Percentiles rank a stretch among this genome's conserved stretches.
Evolutionary conservation across 37 sponge, comb jelly and placozoan genomes (phyloP).

Genomic region (Lycopodina hypogea): DNA sequence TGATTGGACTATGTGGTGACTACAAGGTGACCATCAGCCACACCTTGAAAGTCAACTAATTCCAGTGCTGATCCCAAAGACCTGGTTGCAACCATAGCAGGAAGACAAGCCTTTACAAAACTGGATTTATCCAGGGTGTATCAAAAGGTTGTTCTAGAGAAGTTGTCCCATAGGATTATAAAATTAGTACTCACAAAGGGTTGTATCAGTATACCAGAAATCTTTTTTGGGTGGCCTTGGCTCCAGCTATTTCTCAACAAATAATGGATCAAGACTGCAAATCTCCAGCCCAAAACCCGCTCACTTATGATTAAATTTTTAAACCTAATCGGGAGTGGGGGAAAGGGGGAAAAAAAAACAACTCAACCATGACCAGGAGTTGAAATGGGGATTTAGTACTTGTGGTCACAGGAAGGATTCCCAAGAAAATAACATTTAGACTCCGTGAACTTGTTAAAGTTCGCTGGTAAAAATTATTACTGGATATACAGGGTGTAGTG

Average conservation of each 20-base stretch:
- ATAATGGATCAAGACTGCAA: too few species aligned
- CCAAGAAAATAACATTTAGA: too few species aligned
- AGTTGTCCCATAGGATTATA: background rate
- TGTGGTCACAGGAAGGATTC: too few species aligned
- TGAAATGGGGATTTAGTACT: too few species aligned
- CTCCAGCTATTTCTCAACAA: conserved; percentile 37
- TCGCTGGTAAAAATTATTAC: background rate
- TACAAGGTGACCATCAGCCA: conserved; percentile 36
- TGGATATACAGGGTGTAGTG: conserved; percentile 3
- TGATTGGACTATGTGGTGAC: conserved; percentile 16
- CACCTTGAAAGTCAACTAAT: background rate
- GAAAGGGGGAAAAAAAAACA: too few species aligned
- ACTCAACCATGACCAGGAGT: too few species aligned
- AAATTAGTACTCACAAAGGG: conserved; percentile 21
- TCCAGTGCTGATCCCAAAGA: conserved; percentile 15
- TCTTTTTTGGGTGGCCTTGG: conserved; percentile 45
- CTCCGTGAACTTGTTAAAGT: too few species aligned
- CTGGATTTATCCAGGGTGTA: conserved; percentile 23
- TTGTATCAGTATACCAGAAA: conserved; percentile 22
- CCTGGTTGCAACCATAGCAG: conserved; percentile 14
- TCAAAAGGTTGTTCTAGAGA: conserved; percentile 18
- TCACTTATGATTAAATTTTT: too few species aligned
- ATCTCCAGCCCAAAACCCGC: too few species aligned
- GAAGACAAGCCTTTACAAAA: conserved; percentile 24
- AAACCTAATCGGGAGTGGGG: too few species aligned